Percentiles rank a stretch among this genome's conserved stretches.
Evolutionary conservation across 1,140 invertebrate species (phyloP).

Genomic region (Nebria ingens): DNA sequence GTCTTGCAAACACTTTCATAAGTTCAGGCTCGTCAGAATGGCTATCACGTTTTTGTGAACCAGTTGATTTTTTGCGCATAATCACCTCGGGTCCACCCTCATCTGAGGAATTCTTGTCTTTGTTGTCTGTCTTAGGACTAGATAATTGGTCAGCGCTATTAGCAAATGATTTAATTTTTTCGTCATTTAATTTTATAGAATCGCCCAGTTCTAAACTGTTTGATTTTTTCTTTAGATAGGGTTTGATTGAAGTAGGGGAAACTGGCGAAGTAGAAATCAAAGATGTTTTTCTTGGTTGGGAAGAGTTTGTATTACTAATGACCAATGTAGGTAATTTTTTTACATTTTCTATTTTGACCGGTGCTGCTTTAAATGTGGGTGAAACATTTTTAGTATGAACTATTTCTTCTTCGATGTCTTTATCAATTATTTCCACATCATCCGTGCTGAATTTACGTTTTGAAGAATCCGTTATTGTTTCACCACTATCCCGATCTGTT

Average conservation of each 20-base stretch:
- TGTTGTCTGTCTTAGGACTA: not conserved
- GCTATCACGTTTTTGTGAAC: conserved; percentile 36
- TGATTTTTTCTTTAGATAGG: conserved; percentile 22
- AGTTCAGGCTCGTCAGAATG: conserved; percentile 60
- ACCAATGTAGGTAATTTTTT: conserved; percentile 7
- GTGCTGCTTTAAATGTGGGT: conserved; percentile 19
- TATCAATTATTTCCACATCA: conserved; percentile 39
- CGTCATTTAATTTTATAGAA: conserved; percentile 22
- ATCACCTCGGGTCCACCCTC: conserved; percentile 30
- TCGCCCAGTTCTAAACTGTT: conserved; percentile 25
- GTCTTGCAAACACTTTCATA: conserved; percentile 66
- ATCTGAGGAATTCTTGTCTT: not conserved
- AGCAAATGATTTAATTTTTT: conserved; percentile 13
- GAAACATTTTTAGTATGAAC: conserved; percentile 22
- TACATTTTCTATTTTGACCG: conserved; percentile 16
- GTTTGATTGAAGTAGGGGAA: conserved; percentile 16
- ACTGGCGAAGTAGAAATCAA: conserved; percentile 16
- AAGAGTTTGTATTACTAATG: conserved; percentile 2
- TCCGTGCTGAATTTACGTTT: conserved; percentile 39
- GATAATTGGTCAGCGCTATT: conserved; percentile 1
- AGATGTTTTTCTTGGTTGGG: conserved; percentile 18
- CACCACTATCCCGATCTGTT: conserved; percentile 6
- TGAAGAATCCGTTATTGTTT: conserved; percentile 24
- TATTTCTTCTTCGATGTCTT: conserved; percentile 30
- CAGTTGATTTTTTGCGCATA: conserved; percentile 44